Conservation (phyloP, 2,888 invertebrate species). For the Agrilus cyanescens region DNA sequence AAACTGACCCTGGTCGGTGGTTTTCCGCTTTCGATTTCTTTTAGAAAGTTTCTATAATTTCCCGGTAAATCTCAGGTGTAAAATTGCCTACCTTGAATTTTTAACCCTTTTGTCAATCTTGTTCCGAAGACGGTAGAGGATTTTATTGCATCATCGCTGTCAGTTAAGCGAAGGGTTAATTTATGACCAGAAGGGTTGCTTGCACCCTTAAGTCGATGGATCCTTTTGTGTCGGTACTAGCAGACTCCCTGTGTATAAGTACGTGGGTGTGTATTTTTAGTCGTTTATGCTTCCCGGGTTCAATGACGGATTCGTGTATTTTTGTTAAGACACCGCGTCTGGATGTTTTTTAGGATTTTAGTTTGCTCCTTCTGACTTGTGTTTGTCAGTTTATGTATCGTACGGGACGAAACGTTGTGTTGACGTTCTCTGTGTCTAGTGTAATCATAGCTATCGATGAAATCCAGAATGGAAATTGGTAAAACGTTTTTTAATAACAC, state of each 20-base stretch:
- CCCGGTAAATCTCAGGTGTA: not conserved
- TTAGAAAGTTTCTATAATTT: slow-evolving; percentile 8
- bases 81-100: slow-evolving; percentile 3
- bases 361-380: too few species aligned
- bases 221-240: slow-evolving; percentile 6
- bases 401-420: too few species aligned
- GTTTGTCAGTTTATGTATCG: too few species aligned
- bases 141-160: slow-evolving; percentile 9
- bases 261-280: too few species aligned
- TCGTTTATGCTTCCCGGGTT: not conserved
- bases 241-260: not conserved
- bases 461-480: too few species aligned
- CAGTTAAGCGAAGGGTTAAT: slow-evolving; percentile 8
- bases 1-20: slow-evolving; percentile 32
- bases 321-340: too few species aligned
- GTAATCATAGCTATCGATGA: too few species aligned
- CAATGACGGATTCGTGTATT: slow-evolving; percentile 5
- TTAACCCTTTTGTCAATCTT: slow-evolving; percentile 9
- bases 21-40: slow-evolving; percentile 25
- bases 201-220: slow-evolving; percentile 9
- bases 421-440: too few species aligned
- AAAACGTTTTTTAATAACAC: too few species aligned
- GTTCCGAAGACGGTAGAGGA: slow-evolving; percentile 9
- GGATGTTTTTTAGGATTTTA: too few species aligned
- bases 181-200: slow-evolving; percentile 6